Base-by-base conservation (phyloP, 2,797 vertebrate species). In the Euthynnus affinis region DNA sequence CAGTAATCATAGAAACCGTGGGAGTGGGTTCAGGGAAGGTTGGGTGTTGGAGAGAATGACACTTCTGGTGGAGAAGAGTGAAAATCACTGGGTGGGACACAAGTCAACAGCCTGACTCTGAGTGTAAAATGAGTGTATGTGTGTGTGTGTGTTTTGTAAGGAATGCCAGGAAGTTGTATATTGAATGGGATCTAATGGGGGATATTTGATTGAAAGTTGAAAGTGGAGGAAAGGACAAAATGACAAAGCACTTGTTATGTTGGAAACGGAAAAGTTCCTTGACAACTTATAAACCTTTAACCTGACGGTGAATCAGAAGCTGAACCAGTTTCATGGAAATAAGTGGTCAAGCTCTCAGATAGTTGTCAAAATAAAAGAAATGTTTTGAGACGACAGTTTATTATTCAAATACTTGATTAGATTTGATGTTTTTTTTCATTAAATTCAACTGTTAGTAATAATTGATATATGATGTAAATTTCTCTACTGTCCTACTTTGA, bases 91-190 rank as follows among this genome's bases (percentile, higher is more conserved):
- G 81, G 69, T 20, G 79, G 58, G 73, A 69, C 57, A 62, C 15
- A 40, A 58, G 14, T 25, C 37, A 56, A 56, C 42, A 22, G 60
- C 34, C 49, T 60, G 40, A 51, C 23, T 71, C 29, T 49, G 61
- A 67, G 14, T 68, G 51, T 58, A 42, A 17, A 32, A 49, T 57
- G 44, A 29, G 48, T 53, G 46, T 40, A 34, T 29, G 40, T 48
- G 12, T 58, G 14, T 34, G 29, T 51, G 32, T 57, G 64, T 51
- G 37, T 17, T 22, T 48, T 58, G 17, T 71, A 34, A 86, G 57
- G 62, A 80, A 72, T 82, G 29, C 52, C 82, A 91, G 87, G 86
- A 93, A 87, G 73, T 86, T 78, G 64, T 82, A 71, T 72, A 62
- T 8, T 20, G 80, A 75, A 82, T 78, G 25, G 32, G 61, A 70